Percentiles rank a stretch among this genome's conserved stretches.
These are phyloP conservation scores for Anguilla japonica DNA, from an alignment of 2,113 vertebrate species.

Conservation along the genomic window DNA sequence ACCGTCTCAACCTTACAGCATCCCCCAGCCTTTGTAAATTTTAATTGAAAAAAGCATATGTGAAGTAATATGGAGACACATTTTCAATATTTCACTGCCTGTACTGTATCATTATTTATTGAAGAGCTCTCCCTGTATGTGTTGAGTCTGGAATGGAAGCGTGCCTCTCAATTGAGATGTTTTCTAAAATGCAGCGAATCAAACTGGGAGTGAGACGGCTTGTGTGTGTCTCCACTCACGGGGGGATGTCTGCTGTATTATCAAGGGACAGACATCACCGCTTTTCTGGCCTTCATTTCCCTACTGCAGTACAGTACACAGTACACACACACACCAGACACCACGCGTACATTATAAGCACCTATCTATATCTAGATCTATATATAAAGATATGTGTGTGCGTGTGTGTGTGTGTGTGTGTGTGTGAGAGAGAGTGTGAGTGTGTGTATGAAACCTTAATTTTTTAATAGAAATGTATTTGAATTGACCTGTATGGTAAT, in stretches of 20 bases:
- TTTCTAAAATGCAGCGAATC: slow-evolving; percentile 18
- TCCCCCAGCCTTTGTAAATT: slow-evolving; percentile 53
- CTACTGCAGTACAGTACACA: neutral
- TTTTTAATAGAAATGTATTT: too few species aligned
- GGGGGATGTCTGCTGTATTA: slow-evolving; percentile 24
- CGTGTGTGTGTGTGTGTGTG: too few species aligned
- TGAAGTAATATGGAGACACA: slow-evolving; percentile 58
- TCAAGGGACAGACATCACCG: neutral
- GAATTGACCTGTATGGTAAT: too few species aligned
- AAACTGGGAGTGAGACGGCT: slow-evolving; percentile 5
- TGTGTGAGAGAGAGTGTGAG: too few species aligned
- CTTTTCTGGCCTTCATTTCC: neutral
- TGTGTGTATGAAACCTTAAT: too few species aligned
- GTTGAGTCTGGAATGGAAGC: slow-evolving; percentile 33
- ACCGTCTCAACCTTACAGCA: slow-evolving; percentile 21
- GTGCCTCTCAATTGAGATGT: slow-evolving; percentile 43
- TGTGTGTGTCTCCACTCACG: neutral
- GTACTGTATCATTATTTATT: slow-evolving; percentile 53
- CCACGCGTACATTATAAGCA: neutral
- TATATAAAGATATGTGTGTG: too few species aligned
- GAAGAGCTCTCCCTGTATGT: slow-evolving; percentile 36
- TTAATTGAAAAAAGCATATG: slow-evolving; percentile 60
- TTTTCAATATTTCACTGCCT: slow-evolving; percentile 45
- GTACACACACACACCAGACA: neutral
- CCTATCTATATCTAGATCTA: neutral